phyloP scores from a whole-genome alignment of 1,140 invertebrate species.

The Conus betulinus region DNA sequence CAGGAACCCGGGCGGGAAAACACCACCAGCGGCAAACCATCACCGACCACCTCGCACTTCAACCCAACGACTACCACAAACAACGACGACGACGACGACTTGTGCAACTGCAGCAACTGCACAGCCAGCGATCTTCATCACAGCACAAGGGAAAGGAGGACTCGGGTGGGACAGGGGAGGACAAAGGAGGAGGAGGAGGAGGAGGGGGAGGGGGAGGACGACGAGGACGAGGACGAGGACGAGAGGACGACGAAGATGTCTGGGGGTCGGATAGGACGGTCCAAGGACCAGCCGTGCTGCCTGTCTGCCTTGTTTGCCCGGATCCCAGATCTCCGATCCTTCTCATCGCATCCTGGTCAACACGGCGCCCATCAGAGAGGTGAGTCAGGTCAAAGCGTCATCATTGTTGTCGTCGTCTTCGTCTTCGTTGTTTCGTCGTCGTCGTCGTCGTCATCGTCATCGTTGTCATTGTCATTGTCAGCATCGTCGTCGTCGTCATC shows the following conservation, averaged over 20 bases:
- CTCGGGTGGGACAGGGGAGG: not conserved
- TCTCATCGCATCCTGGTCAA: not conserved
- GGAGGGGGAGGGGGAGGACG: too few relatives aligned
- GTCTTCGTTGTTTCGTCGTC: not conserved
- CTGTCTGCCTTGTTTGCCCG: conserved; percentile 23
- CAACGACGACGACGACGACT: not conserved
- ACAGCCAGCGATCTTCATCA: not conserved
- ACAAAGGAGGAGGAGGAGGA: not conserved
- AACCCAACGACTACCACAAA: not conserved
- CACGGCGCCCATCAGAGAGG: not conserved
- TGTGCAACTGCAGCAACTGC: not conserved
- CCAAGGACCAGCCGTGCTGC: not conserved
- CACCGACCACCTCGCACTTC: too few relatives aligned
- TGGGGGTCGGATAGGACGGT: not conserved
- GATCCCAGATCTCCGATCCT: not conserved
- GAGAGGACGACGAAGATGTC: not conserved
- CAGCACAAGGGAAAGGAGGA: not conserved
- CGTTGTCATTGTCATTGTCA: not conserved
- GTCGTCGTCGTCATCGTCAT: not conserved
- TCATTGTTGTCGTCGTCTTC: not conserved
- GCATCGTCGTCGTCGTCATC: not conserved
- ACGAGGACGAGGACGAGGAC: not conserved
- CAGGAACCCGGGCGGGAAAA: not conserved
- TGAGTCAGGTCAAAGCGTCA: not conserved
- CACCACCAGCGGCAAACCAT: not conserved